Evolutionary conservation across 1,140 invertebrate genomes (phyloP), one percentile per base, ranked within the genome.

Genomic region (Tetramorium simillimum): DNA sequence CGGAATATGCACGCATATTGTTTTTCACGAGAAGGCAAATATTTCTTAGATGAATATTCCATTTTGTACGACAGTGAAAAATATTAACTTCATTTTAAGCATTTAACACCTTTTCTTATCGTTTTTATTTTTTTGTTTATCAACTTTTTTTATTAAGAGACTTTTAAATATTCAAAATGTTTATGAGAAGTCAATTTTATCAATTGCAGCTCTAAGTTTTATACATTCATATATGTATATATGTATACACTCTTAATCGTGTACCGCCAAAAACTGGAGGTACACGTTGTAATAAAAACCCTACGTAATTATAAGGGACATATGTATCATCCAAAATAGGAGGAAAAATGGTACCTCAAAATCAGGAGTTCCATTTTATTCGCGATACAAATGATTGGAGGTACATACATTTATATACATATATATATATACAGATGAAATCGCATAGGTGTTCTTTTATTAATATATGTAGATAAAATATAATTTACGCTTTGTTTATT

Each of bases 401-500:
- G n/a, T n/a, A n/a, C n/a, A n/a, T n/a, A n/a, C n/a, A n/a, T n/a
- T n/a, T n/a, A 28, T 28, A 28, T 28, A 28, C 2, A 2, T 28
- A 28, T 28, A 28, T 28, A 28, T 2, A 28, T 33, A 33, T 33
- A 33, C 3, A 33, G 18, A 53, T 28, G 4, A 58, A 21, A n/a
- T 14, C 16, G n/a, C 10, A 16, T 37, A 3, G 28, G 9, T n/a
- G 7, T n/a, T 33, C 7, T 10, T 6, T 18, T 33, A 37, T 2
- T 24, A 69, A 69, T 24, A 49, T 21, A 12, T 65, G 3, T 33
- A 43, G 14, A 69, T 18, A 4, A 43, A 53, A 40, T 9, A 24
- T 69, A 67, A 18, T 40, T 81, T 6, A 5, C 5, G 2, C 14
- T 80, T 80, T 58, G 24, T 77, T 82, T 73, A 73, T 73, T 37